phyloP scores from a whole-genome alignment of 37 sponge, comb jelly and placozoan species.

The Dysidea cf. avara region DNA sequence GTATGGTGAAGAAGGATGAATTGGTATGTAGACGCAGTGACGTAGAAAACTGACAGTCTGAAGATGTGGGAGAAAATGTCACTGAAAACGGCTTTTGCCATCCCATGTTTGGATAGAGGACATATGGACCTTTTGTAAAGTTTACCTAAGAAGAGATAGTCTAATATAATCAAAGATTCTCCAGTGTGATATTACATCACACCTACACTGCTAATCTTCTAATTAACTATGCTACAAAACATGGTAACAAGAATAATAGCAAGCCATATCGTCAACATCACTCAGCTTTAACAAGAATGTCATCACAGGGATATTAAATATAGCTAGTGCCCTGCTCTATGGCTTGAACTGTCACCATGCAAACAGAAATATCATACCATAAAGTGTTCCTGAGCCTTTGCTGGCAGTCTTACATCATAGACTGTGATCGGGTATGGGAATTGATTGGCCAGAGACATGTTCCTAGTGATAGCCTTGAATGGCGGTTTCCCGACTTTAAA shows the following conservation, averaged over 20 bases:
- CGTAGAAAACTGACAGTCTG: slow-evolving; percentile 75
- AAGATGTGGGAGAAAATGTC: slow-evolving; percentile 53
- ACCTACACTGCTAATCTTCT: not conserved
- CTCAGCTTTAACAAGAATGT: not conserved
- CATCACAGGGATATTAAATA: not conserved
- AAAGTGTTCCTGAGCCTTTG: slow-evolving; percentile 56
- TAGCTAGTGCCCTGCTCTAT: not conserved
- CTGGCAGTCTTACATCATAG: slow-evolving; percentile 54
- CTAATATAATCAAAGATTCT: not conserved
- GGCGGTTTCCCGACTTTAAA: slow-evolving; percentile 68
- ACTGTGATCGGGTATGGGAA: slow-evolving; percentile 58
- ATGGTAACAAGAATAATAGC: no score
- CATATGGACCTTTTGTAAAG: slow-evolving; percentile 35
- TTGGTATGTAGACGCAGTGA: slow-evolving; percentile 76
- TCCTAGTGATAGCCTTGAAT: slow-evolving; percentile 48
- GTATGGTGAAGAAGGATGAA: slow-evolving; percentile 75
- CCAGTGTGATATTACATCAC: not conserved
- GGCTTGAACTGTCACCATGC: not conserved
- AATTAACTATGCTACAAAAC: not conserved
- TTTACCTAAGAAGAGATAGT: slow-evolving; percentile 13
- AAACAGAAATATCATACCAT: slow-evolving; percentile 58
- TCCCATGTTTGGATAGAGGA: slow-evolving; percentile 36
- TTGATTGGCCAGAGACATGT: slow-evolving; percentile 60
- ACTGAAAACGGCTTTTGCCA: slow-evolving; percentile 54
- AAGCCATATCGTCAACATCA: no score